phyloP scores from a whole-genome alignment of 2,888 invertebrate species.

The Sphecodes monilicornis region DNA sequence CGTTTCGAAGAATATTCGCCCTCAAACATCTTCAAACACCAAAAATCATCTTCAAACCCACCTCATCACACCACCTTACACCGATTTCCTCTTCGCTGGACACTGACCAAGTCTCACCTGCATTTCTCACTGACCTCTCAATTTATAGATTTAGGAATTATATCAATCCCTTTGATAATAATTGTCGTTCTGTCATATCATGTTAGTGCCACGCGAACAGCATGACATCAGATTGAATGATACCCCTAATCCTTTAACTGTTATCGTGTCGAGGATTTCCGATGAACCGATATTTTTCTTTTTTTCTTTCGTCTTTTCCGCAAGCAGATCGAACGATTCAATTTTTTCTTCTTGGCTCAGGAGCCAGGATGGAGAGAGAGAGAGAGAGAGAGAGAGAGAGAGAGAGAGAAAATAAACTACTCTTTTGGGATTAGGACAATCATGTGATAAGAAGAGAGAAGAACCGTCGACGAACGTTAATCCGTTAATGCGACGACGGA shows the following conservation, averaged over 20 bases:
- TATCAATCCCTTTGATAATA: not conserved
- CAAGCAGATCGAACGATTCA: not conserved
- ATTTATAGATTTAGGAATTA: conserved; percentile 2
- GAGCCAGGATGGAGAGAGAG: not conserved
- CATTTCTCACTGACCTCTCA: not conserved
- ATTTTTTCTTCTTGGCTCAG: not conserved
- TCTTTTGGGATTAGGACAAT: not conserved
- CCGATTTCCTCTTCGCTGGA: not conserved
- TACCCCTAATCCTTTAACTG: not conserved
- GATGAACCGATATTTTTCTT: not conserved
- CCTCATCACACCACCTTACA: not conserved
- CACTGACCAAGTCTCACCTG: not conserved
- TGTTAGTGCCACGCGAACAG: not conserved
- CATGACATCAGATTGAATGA: not conserved
- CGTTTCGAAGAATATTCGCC: not conserved
- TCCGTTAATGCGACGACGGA: conserved; percentile 16
- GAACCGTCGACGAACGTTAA: conserved; percentile 9
- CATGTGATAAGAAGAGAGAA: conserved; percentile 11
- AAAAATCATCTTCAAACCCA: not conserved
- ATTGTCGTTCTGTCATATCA: not conserved
- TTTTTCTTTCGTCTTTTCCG: not conserved
- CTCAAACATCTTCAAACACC: not conserved
- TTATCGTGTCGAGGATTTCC: not conserved
- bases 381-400: too few relatives aligned
- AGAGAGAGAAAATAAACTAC: not conserved